phyloP scores from a whole-genome alignment of 2,113 vertebrate species.

The Rattus rattus region DNA sequence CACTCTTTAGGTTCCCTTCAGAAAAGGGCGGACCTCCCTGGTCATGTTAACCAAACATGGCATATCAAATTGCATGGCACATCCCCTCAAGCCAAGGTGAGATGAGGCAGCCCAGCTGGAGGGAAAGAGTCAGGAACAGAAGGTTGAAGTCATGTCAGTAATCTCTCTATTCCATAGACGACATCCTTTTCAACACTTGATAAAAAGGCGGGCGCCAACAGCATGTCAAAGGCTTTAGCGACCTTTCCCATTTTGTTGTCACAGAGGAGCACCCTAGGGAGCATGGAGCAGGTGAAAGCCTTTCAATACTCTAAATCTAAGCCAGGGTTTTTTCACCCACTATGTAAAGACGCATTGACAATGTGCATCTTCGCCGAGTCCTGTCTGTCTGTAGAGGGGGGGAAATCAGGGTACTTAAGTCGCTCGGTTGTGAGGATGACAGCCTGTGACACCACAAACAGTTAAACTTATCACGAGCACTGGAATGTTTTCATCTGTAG shows the following conservation, averaged over 20 bases:
- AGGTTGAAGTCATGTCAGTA: background rate
- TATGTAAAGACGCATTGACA: background rate
- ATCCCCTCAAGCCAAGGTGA: background rate
- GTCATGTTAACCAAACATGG: background rate
- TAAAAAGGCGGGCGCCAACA: background rate
- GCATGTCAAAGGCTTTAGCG: background rate
- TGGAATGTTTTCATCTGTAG: background rate
- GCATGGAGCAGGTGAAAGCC: background rate
- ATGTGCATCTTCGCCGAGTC: background rate
- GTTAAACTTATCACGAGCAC: background rate
- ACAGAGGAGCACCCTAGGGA: background rate
- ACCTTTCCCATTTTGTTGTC: background rate
- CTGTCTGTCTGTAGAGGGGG: background rate
- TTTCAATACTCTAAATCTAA: background rate
- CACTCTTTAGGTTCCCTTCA: background rate
- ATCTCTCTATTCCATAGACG: background rate
- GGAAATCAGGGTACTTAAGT: background rate
- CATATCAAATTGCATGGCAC: background rate
- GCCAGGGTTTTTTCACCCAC: background rate
- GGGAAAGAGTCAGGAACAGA: background rate
- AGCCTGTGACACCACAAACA: background rate
- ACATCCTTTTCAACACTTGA: background rate
- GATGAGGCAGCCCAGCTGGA: background rate
- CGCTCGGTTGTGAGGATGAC: background rate
- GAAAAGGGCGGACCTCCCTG: background rate